Conservation (phyloP, 1,140 invertebrate species). For the Aphelinus certus region DNA sequence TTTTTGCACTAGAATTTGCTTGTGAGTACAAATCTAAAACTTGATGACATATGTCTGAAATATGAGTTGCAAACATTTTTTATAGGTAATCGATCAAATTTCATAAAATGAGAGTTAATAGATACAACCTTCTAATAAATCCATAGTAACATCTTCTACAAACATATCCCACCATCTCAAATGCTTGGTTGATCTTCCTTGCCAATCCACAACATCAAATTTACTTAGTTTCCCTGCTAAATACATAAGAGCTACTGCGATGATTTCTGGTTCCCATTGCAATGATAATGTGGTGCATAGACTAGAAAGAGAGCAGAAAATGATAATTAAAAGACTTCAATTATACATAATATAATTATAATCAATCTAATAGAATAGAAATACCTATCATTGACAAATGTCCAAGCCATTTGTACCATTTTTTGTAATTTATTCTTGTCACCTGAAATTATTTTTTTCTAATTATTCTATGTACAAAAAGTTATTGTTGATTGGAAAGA, state of each 20-base stretch:
- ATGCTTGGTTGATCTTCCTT: conserved; percentile 82
- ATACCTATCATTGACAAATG: conserved; percentile 98
- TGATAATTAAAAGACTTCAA: conserved; percentile 8
- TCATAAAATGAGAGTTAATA: conserved; percentile 15
- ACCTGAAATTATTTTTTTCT: conserved; percentile 63
- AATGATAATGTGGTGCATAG: conserved; percentile 95
- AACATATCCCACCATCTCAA: conserved; percentile 98
- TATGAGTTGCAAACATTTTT: conserved; percentile 25
- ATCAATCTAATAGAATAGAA: not conserved
- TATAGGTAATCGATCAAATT: not conserved
- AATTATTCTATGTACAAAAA: conserved; percentile 27
- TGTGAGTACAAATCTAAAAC: conserved; percentile 88
- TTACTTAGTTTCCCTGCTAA: conserved; percentile 95
- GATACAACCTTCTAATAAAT: conserved; percentile 83
- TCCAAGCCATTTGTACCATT: conserved; percentile 99
- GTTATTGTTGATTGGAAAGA: conserved; percentile 8
- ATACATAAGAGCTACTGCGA: conserved; percentile 97
- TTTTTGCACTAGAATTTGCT: conserved; percentile 65
- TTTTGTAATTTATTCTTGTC: conserved; percentile 93
- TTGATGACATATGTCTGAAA: conserved; percentile 94
- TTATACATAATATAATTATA: conserved; percentile 15
- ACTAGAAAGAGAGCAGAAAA: conserved; percentile 67
- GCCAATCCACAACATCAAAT: conserved; percentile 95
- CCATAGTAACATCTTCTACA: conserved; percentile 94
- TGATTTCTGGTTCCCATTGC: conserved; percentile 99